Conservation (phyloP, 2,113 vertebrate genomes). For the Melanostigma gelatinosum region DNA sequence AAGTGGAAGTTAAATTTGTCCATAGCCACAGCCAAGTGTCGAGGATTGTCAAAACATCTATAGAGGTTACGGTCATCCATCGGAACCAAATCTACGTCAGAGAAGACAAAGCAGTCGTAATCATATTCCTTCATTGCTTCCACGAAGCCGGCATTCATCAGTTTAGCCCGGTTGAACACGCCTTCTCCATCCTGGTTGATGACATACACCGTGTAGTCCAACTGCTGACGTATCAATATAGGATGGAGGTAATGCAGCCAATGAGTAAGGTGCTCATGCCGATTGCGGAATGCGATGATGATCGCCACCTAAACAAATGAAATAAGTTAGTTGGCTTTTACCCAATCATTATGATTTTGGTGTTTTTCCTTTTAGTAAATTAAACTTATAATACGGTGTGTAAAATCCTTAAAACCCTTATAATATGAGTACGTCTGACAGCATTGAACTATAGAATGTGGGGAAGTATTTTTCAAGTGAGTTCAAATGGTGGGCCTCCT, state of each 20-base stretch:
- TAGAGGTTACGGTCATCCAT: conserved; percentile 93
- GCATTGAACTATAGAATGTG: background rate
- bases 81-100: conserved; percentile 93
- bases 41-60: conserved; percentile 89
- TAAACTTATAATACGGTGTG: background rate
- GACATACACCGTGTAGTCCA: conserved; percentile 93
- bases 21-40: conserved; percentile 94
- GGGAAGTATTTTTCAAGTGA: background rate
- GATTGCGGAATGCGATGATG: conserved; percentile 93
- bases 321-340: background rate
- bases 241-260: conserved; percentile 95
- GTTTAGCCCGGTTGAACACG: conserved; percentile 93
- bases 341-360: background rate
- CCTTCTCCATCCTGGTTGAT: conserved; percentile 92
- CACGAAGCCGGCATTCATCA: conserved; percentile 89
- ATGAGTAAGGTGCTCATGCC: conserved; percentile 91
- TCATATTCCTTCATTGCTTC: conserved; percentile 93
- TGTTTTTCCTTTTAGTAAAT: background rate
- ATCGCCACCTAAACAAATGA: conserved; percentile 84
- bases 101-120: conserved; percentile 95
- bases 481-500: too few species aligned
- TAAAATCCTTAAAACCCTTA: background rate
- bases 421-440: background rate
- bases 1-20: conserved; percentile 94
- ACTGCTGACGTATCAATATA: conserved; percentile 89